Evolutionary conservation across 2,888 invertebrate species (phyloP).

Genomic region (Archips xylosteana): DNA sequence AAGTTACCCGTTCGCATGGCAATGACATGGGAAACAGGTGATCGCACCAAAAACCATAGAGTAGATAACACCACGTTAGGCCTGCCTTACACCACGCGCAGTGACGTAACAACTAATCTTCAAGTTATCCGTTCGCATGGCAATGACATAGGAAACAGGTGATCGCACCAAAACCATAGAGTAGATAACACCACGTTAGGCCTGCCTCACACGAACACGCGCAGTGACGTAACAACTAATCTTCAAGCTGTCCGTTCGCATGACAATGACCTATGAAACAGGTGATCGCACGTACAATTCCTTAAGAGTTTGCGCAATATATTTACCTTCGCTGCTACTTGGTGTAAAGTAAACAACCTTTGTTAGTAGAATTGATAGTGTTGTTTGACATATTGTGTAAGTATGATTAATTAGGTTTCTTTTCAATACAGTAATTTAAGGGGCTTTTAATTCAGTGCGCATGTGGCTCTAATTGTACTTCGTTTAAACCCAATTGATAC

Average conservation of each 20-base stretch:
- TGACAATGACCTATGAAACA: conserved; percentile 42
- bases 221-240: conserved; percentile 36
- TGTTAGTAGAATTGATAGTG: conserved; percentile 31
- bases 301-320: conserved; percentile 32
- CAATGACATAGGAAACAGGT: conserved; percentile 41
- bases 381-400: conserved; percentile 21
- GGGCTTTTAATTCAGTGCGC: neutral
- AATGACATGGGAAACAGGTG: conserved; percentile 40
- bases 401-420: conserved; percentile 1
- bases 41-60: conserved; percentile 25
- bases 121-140: conserved; percentile 28
- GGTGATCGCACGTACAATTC: conserved; percentile 38
- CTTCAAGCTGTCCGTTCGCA: conserved; percentile 29
- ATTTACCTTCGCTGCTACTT: conserved; percentile 41
- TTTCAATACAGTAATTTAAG: neutral
- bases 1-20: conserved; percentile 32
- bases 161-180: conserved; percentile 18
- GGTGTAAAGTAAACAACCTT: conserved; percentile 24
- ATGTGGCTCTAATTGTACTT: too few species aligned
- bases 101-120: conserved; percentile 31
- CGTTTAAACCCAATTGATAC: too few species aligned
- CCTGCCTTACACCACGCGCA: neutral
- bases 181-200: neutral
- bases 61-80: too few species aligned
- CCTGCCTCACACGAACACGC: neutral